Evolutionary conservation across 2,888 invertebrate species (phyloP), one percentile per base, ranked within the genome.

Genomic region (Hydrotaea diabolus): DNA sequence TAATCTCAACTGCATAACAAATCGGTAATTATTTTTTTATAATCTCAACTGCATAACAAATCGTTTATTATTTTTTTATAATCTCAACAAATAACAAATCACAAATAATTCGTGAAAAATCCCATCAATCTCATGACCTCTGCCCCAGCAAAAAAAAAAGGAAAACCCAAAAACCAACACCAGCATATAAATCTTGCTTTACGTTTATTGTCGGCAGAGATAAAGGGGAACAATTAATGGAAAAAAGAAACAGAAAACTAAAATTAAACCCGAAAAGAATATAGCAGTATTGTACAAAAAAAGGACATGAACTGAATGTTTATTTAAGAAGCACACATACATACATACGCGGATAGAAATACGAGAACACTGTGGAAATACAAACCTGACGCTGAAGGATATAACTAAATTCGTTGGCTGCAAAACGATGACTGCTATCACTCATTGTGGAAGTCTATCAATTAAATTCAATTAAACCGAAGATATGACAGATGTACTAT

Each of bases 381-480:
- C 89, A 87, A 87, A 92, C 92, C 92, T 92, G 92, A 83, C 92
- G 89, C 86, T 92, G 92, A 84, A 92, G 90, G 82, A 92, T 92
- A 86, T 92, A 92, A 88, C 92, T 92, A 83, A 92, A 92, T 90
- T 92, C 92, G 79, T 91, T 92, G 79, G 92, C 92, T 82, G 92
- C 91, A 88, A 91, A 91, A 86, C 91, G 89, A 86, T 91, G 89
- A 86, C 89, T 92, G 39, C 5, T 69, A 83, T 92, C 92, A 87
- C 90, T 90, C 92, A 92, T 92, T 86, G 85, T 88, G 82, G 72
- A 26, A 17, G 15, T 39, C 57, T 69, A 49, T 66, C 57, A 59
- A 74, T 43, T n/a, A 59, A 62, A 74, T 74, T 74, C 74, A 74
- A 74, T 74, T 74, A 62, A 55, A 62, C 21, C 19, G 15, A 5